phyloP scores from a whole-genome alignment of 2,797 vertebrate genomes.

The Pipistrellus pygmaeus region DNA sequence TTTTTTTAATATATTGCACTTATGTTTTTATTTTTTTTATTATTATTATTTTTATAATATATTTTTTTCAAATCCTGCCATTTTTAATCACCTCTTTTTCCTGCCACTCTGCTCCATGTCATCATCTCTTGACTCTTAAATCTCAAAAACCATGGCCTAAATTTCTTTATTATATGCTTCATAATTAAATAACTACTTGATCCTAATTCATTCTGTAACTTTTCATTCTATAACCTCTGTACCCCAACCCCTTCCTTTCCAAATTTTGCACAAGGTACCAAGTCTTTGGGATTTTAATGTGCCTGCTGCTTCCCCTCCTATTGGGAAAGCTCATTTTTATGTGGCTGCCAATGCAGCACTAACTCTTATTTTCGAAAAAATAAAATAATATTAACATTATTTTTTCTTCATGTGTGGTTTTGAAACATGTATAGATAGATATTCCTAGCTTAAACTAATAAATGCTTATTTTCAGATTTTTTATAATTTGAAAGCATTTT shows the following conservation, averaged over 20 bases:
- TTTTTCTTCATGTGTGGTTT: background rate
- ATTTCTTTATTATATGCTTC: background rate
- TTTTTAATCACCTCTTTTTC: background rate
- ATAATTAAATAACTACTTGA: background rate
- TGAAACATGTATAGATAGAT: background rate
- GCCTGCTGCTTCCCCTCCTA: background rate
- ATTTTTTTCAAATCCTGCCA: background rate
- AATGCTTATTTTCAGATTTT: background rate
- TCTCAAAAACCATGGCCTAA: background rate
- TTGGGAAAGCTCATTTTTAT: background rate
- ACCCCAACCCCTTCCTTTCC: background rate
- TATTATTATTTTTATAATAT: too few species aligned
- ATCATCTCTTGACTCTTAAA: background rate
- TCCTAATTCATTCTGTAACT: background rate
- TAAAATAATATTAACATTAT: background rate
- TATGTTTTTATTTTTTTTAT: too few species aligned
- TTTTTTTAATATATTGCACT: too few species aligned
- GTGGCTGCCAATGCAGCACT: background rate
- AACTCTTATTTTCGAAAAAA: background rate
- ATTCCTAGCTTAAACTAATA: slow-evolving; percentile 25
- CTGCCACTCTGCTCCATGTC: background rate
- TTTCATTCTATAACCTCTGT: background rate
- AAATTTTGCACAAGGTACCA: background rate
- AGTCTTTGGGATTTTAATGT: background rate
- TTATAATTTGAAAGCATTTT: slow-evolving; percentile 25